Evolutionary conservation across 1,140 invertebrate species (phyloP).

Genomic region (Ctenoplectra terminalis): DNA sequence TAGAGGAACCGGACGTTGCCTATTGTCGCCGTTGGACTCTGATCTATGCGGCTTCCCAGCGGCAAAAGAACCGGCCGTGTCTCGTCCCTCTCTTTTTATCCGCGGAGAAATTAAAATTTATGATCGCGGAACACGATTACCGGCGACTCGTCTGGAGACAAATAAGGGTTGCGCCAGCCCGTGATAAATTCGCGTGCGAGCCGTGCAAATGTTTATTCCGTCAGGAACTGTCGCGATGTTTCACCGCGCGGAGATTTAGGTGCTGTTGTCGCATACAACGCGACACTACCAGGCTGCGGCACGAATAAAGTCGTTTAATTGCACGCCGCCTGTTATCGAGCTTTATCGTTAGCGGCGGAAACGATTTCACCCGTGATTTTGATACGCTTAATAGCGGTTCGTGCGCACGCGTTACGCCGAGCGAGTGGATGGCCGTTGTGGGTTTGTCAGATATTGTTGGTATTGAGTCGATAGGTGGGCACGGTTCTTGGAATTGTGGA

Average conservation of each 20-base stretch:
- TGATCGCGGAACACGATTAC: conserved; percentile 8
- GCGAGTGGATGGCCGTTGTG: background rate
- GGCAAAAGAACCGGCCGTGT: background rate
- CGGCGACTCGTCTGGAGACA: background rate
- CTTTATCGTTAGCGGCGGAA: background rate
- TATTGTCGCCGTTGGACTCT: background rate
- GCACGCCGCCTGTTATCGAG: conserved; percentile 5
- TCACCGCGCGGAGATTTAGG: conserved; percentile 2
- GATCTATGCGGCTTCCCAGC: conserved; percentile 4
- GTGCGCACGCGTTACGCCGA: background rate
- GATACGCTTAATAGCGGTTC: background rate
- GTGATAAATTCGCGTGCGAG: conserved; percentile 14
- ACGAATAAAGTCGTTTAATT: conserved; percentile 14
- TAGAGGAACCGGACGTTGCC: background rate
- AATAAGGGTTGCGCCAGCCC: background rate
- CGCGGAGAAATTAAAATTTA: conserved; percentile 33
- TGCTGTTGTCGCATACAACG: background rate
- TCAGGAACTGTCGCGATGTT: background rate
- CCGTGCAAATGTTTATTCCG: conserved; percentile 11
- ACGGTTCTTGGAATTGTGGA: background rate
- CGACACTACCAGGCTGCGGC: background rate
- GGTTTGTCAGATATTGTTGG: background rate
- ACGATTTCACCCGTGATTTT: background rate
- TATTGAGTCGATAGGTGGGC: background rate
- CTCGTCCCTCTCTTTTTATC: background rate